Evolutionary conservation across 1,140 invertebrate genomes (phyloP).

Genomic region (Drosophila saltans): DNA sequence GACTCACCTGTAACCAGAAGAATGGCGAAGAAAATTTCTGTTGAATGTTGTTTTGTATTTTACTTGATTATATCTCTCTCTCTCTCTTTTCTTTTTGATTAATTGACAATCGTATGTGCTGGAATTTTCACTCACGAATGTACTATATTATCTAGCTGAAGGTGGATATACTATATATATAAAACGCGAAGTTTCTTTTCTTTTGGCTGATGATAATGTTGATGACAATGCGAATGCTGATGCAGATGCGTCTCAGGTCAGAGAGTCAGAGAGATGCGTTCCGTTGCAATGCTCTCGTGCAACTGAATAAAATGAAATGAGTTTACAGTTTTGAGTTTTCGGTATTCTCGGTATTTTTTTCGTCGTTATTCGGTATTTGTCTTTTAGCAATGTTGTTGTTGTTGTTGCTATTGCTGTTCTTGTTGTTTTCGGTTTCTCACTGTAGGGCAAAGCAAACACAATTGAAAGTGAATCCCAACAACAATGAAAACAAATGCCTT

Average conservation of each 20-base stretch:
- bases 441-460: slow-evolving; percentile 65
- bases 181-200: slow-evolving; percentile 7
- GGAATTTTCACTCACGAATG: slow-evolving; percentile 50
- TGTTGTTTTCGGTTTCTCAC: slow-evolving; percentile 23
- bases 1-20: slow-evolving; percentile 53
- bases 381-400: slow-evolving; percentile 21
- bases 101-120: slow-evolving; percentile 41
- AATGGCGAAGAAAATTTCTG: slow-evolving; percentile 36
- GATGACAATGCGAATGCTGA: neutral
- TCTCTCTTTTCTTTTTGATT: slow-evolving; percentile 16
- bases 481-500: slow-evolving; percentile 66
- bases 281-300: slow-evolving; percentile 69
- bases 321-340: slow-evolving; percentile 12
- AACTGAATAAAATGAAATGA: slow-evolving; percentile 46
- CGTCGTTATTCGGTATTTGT: slow-evolving; percentile 30
- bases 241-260: slow-evolving; percentile 35
- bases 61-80: neutral
- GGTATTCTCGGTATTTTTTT: slow-evolving; percentile 35
- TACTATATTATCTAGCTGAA: neutral
- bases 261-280: slow-evolving; percentile 43
- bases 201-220: slow-evolving; percentile 20
- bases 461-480: slow-evolving; percentile 43
- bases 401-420: slow-evolving; percentile 49
- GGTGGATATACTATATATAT: neutral
- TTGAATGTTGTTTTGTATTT: slow-evolving; percentile 21